Evolutionary conservation across 2,888 invertebrate species (phyloP).

Genomic region (Salpingus planirostris): DNA sequence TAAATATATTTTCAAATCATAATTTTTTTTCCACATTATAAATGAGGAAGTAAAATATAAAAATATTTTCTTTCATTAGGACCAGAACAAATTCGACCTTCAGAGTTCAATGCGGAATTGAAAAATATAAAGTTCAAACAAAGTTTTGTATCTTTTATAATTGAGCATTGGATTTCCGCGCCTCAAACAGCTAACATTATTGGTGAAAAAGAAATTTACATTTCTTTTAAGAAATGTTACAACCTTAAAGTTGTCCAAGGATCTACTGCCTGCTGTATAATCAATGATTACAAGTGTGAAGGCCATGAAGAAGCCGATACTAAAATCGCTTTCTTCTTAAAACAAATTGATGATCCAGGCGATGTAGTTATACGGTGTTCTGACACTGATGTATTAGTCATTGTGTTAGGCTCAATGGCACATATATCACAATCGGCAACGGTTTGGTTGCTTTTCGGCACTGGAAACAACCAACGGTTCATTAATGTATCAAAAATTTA

Average conservation of each 20-base stretch:
- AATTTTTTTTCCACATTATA: too few species aligned
- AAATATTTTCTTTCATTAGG: too few species aligned
- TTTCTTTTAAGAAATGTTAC: not conserved
- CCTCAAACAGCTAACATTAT: not conserved
- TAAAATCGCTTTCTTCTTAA: not conserved
- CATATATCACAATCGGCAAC: too few species aligned
- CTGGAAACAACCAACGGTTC: not conserved
- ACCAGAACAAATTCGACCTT: constrained; percentile 26
- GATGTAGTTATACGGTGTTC: not conserved
- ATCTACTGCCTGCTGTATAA: too few species aligned
- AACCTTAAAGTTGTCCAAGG: not conserved
- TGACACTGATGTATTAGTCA: not conserved
- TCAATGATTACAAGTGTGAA: too few species aligned
- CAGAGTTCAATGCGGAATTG: constrained; percentile 23
- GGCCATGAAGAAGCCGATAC: not conserved
- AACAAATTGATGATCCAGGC: not conserved
- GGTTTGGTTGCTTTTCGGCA: not conserved
- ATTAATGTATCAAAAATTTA: not conserved
- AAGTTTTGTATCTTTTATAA: constrained; percentile 24
- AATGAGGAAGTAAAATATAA: too few species aligned
- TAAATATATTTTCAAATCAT: too few species aligned
- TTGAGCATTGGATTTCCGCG: constrained; percentile 21
- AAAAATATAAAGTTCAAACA: constrained; percentile 29
- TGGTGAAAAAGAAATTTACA: not conserved
- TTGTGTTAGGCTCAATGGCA: not conserved